Evolutionary conservation across 2,888 invertebrate genomes (phyloP).

Genomic region (Julus scandinavius): DNA sequence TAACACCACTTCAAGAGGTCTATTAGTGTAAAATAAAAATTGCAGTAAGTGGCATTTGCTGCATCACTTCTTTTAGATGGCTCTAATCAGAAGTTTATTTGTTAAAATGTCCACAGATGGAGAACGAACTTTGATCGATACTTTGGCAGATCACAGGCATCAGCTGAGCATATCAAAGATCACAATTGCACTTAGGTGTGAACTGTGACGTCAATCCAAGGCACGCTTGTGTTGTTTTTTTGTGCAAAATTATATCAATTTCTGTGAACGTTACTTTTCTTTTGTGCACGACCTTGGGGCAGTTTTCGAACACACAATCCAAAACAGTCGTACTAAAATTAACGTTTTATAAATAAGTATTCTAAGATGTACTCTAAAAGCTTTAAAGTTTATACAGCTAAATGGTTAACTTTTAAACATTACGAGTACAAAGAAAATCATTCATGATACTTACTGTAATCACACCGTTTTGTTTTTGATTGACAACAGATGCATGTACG

Average conservation of each 20-base stretch:
- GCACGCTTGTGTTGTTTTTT: neutral
- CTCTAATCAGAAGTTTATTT: no score
- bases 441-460: conserved; percentile 47
- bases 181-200: neutral
- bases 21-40: no score
- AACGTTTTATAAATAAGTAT: neutral
- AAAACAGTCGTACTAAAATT: conserved; percentile 27
- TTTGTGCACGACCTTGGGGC: neutral
- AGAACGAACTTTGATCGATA: neutral
- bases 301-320: conserved; percentile 41
- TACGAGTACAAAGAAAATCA: neutral
- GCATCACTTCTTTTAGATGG: no score
- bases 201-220: neutral
- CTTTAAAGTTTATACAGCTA: no score
- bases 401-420: no score
- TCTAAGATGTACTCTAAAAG: neutral
- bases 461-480: conserved; percentile 46
- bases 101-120: neutral
- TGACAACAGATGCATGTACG: conserved; percentile 43
- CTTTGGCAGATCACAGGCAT: neutral
- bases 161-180: neutral
- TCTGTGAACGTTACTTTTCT: neutral
- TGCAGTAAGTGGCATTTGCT: no score
- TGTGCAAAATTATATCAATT: neutral
- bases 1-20: no score